Evolutionary conservation across 1,140 invertebrate genomes (phyloP), one percentile per base, ranked within the genome.

Genomic region (Drosophila baimaii): DNA sequence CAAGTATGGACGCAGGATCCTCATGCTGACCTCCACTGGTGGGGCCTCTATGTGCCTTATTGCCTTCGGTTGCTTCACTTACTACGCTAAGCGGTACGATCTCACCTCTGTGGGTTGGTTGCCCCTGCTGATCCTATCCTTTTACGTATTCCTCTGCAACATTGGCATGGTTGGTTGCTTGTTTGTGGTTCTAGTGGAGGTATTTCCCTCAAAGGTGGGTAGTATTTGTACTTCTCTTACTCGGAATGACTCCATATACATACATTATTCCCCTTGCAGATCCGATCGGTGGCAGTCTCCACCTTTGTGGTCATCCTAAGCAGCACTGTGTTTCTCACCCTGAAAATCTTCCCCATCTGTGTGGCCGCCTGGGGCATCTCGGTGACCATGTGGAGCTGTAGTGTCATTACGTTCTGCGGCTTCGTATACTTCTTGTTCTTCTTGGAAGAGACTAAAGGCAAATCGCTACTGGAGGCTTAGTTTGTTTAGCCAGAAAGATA

Each of bases 181-280:
- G 8, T 91, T 91, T 63, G 78, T 92, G 35, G 56, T 91, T 0
- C 3, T 91, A 2, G 86, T 89, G 15, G 91, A 92, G 47, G 29
- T 78, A 9, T 70, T 92, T 37, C 91, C 91, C 2, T 21, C 71
- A 10, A 83, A 90, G 65, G 84, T 89, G 8, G 33, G 49, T 73
- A 3, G 4, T 1, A 3, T 9, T 23, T 15, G 12, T 31, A 33
- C 15, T n/a, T 15, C 4, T 33, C 2, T 1, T n/a, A n/a, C 2
- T 4, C 1, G 8, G 1, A 1, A n/a, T 17, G 3, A 2, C 0
- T 8, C 0, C 12, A 8, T n/a, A n/a, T 6, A 3, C 10, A 31
- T 19, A 17, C 1, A 9, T 7, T 83, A 0, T 15, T 0, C 6
- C 6, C 9, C 0, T 54, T 54, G 2, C 27, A 88, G 90, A 91